Percentiles rank a stretch among this genome's conserved stretches.
Conservation (phyloP, 2,888 invertebrate species). For the Spisula solida region DNA sequence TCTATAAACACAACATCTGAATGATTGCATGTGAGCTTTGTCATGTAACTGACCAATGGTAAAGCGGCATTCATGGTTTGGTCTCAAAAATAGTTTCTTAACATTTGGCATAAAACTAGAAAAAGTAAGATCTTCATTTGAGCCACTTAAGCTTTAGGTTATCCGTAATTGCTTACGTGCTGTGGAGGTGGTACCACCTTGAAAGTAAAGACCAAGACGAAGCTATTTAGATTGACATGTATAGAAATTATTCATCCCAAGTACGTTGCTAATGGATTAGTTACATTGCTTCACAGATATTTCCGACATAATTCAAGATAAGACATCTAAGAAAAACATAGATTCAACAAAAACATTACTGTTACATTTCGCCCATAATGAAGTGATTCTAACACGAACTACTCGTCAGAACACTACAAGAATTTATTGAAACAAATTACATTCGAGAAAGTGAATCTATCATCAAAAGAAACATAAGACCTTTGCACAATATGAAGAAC, state of each 20-base stretch:
- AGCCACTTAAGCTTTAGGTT: background rate
- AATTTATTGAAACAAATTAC: slow-evolving; percentile 9
- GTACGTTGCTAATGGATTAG: background rate
- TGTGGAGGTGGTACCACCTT: background rate
- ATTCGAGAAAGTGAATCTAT: slow-evolving; percentile 9
- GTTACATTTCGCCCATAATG: slow-evolving; percentile 11
- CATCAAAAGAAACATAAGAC: background rate
- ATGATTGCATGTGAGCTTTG: too few relatives aligned
- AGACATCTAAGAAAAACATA: slow-evolving; percentile 21
- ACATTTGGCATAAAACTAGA: too few relatives aligned
- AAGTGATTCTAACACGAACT: background rate
- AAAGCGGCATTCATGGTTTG: too few relatives aligned
- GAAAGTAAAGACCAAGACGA: too few relatives aligned
- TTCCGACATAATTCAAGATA: slow-evolving; percentile 1
- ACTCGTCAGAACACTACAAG: background rate
- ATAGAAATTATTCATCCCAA: background rate
- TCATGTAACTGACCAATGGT: too few relatives aligned
- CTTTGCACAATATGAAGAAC: background rate
- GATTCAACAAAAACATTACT: background rate
- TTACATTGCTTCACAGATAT: background rate
- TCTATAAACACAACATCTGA: too few relatives aligned
- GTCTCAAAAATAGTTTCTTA: too few relatives aligned
- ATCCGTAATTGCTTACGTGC: background rate
- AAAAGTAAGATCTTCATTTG: too few relatives aligned
- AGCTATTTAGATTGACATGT: background rate